Evolutionary conservation across 2,797 vertebrate species (phyloP).

Genomic region (Manis crassicaudata): DNA sequence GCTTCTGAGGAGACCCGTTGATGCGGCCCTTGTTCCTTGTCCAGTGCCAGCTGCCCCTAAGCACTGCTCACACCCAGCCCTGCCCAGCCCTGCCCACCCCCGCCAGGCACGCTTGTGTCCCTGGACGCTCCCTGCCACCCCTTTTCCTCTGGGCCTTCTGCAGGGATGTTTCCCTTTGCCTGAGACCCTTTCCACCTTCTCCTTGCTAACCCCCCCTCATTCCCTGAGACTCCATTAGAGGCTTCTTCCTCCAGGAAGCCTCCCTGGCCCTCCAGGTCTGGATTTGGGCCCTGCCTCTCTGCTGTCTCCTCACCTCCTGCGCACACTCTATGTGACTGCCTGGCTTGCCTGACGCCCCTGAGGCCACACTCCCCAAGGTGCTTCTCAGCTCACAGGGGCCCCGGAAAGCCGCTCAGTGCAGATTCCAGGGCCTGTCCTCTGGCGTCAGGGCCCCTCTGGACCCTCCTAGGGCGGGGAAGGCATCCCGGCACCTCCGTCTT

Average conservation of each 20-base stretch:
- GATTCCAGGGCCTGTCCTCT: too few species aligned
- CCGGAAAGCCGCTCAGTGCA: neutral
- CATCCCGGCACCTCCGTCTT: neutral
- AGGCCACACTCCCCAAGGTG: rapidly evolving
- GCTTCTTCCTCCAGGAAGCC: neutral
- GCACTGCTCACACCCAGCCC: neutral
- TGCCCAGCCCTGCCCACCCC: neutral
- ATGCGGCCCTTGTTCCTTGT: neutral
- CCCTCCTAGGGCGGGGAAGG: neutral
- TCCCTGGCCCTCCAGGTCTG: neutral
- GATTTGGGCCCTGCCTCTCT: neutral
- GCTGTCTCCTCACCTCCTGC: too few species aligned
- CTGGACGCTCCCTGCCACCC: rapidly evolving
- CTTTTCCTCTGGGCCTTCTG: rapidly evolving
- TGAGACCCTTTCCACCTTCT: neutral
- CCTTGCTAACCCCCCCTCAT: neutral
- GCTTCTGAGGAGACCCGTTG: neutral
- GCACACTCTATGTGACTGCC: neutral
- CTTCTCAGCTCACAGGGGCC: too few species aligned
- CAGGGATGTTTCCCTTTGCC: too few species aligned
- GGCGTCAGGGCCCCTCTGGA: too few species aligned
- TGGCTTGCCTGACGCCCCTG: neutral
- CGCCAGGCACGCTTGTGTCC: neutral
- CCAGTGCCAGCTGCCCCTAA: neutral
- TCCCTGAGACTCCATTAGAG: too few species aligned